Base-by-base conservation (phyloP, 2,113 vertebrate species). In the Trogon melanurus region DNA sequence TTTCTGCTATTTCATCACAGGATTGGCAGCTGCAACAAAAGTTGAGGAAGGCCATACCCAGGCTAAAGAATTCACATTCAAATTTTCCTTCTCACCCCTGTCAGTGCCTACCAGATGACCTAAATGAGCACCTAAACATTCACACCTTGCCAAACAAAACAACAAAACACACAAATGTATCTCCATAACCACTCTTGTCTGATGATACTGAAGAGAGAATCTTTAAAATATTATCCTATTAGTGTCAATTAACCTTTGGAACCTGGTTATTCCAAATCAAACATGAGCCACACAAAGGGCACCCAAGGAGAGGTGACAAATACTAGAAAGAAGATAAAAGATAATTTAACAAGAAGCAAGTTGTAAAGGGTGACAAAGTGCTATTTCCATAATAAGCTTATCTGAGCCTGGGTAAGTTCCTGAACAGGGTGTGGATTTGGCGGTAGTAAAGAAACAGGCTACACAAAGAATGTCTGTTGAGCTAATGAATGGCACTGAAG, bases 371-470 rank as follows among this genome's bases (percentile, higher is more conserved):
- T 97, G 98, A 98, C 98, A 98, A 98, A 98, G 98, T 98, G 98
- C 97, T 97, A 98, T 98, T 98, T 98, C 98, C 98, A 98, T 98
- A 98, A 98, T 98, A 98, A 98, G 98, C 98, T 98, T 98, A 98
- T 98, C 98, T 98, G 96, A 98, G 97, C 75, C 88, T 91, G 93
- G 74, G 67, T 87, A 93, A 98, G 98, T 98, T 98, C 98, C 97
- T 96, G 95, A 96, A 97, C 97, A 98, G 97, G 98, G 98, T 98
- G 98, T 98, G 98, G 97, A 98, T 98, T 98, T 98, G 98, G 98
- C 98, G 97, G 94, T 93, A 92, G 97, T 97, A 97, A 97, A 97
- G 97, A 98, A 98, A 98, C 98, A 98, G 98, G 97, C 98, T 96
- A 96, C 93, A 94, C 96, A 98, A 98, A 97, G 98, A 98, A 98